phyloP scores from a whole-genome alignment of 2,888 invertebrate genomes.

The Scaptomyza reducta region DNA sequence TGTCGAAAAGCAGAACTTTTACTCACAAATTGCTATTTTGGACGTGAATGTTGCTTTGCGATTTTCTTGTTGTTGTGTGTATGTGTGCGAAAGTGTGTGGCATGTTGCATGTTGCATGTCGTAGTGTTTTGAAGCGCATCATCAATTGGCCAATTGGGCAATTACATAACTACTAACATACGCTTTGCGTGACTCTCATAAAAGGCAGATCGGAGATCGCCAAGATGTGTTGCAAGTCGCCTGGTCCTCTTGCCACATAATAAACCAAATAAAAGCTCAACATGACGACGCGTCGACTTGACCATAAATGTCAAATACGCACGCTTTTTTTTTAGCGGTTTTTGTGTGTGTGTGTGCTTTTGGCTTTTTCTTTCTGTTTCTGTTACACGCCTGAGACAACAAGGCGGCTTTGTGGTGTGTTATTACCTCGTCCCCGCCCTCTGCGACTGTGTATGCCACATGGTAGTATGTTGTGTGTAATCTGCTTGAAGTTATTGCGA shows the following conservation, averaged over 20 bases:
- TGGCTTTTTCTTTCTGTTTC: neutral
- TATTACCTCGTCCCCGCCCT: conserved; percentile 31
- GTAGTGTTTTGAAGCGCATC: conserved; percentile 15
- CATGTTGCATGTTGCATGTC: neutral
- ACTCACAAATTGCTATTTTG: conserved; percentile 25
- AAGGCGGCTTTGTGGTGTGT: conserved; percentile 51
- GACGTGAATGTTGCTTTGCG: neutral
- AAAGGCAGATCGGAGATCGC: conserved; percentile 21
- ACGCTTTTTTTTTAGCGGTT: conserved; percentile 38
- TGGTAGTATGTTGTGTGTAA: conserved; percentile 40
- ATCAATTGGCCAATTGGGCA: conserved; percentile 2
- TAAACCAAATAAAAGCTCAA: conserved; percentile 32
- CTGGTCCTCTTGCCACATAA: conserved; percentile 7
- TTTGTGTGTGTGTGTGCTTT: conserved; percentile 4
- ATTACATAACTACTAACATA: conserved; percentile 25
- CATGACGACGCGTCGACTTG: conserved; percentile 46
- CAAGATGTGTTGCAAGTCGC: conserved; percentile 35
- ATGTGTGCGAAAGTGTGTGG: too few species aligned
- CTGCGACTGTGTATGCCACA: conserved; percentile 17
- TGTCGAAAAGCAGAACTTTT: conserved; percentile 67
- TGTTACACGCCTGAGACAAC: conserved; percentile 55
- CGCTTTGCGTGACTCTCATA: conserved; percentile 28
- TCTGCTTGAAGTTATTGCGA: conserved; percentile 76
- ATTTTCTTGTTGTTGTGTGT: too few species aligned
- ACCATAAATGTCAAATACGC: conserved; percentile 55